Conservation (phyloP, 2,113 vertebrate species). For the Forbesichthys papilliferus region DNA sequence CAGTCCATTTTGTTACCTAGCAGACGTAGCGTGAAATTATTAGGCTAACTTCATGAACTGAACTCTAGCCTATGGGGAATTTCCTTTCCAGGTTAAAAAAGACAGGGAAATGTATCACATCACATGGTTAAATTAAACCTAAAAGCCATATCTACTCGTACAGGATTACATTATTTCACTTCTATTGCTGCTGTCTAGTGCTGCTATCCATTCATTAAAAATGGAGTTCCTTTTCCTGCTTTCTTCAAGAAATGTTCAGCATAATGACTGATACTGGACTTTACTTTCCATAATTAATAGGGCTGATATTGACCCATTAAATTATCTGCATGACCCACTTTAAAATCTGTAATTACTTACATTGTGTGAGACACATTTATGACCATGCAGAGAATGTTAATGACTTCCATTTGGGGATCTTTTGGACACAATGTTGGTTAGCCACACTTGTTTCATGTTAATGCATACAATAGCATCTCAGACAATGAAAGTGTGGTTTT, state of each 20-base stretch:
- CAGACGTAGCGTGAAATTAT: neutral
- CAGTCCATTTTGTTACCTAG: neutral
- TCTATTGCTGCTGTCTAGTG: too few species aligned
- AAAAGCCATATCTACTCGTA: too few species aligned
- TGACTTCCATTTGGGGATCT: neutral
- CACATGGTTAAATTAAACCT: too few species aligned
- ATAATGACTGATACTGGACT: neutral
- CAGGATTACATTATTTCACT: too few species aligned
- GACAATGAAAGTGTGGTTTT: too few species aligned
- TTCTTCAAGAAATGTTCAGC: neutral
- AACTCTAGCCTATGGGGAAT: too few species aligned
- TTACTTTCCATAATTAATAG: neutral
- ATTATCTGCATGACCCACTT: neutral
- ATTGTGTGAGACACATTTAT: neutral
- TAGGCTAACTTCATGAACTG: neutral
- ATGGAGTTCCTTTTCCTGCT: neutral
- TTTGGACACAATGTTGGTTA: too few species aligned
- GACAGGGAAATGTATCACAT: too few species aligned
- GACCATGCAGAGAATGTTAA: neutral
- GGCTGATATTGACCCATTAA: neutral
- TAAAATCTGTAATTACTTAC: neutral
- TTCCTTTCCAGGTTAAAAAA: too few species aligned
- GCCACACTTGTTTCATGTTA: too few species aligned
- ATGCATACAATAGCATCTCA: too few species aligned
- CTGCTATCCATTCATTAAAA: neutral